Evolutionary conservation across 2,797 vertebrate species (phyloP).

Genomic region (Hirundo rustica): DNA sequence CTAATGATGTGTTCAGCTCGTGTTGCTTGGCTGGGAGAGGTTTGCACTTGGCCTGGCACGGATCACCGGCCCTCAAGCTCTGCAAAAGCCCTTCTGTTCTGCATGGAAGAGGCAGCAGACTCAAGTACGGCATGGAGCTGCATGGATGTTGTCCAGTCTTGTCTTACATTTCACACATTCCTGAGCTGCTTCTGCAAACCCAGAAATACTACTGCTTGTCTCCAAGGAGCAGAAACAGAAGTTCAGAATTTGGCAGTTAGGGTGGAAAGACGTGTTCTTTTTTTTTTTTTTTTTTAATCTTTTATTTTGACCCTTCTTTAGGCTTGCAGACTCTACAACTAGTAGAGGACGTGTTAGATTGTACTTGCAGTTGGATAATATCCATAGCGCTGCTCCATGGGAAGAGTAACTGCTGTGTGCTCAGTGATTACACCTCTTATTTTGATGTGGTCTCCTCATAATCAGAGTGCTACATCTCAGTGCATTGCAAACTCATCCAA

Average conservation of each 20-base stretch:
- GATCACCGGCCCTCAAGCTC: slow-evolving; percentile 10
- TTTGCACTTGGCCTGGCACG: slow-evolving; percentile 1
- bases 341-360: not conserved
- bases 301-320: slow-evolving; percentile 24
- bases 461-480: not conserved
- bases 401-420: not conserved
- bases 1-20: not conserved
- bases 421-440: not conserved
- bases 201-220: slow-evolving; percentile 37
- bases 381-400: not conserved
- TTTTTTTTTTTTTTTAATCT: not conserved
- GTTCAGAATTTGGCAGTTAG: slow-evolving; percentile 8
- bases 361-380: not conserved
- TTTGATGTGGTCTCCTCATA: not conserved
- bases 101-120: not conserved
- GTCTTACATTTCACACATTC: slow-evolving; percentile 42
- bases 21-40: not conserved
- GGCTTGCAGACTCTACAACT: not conserved
- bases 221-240: slow-evolving; percentile 38
- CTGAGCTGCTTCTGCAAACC: slow-evolving; percentile 35
- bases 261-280: not conserved
- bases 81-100: slow-evolving; percentile 1
- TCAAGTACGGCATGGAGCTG: not conserved
- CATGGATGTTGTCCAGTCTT: slow-evolving; percentile 55
- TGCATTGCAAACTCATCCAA: not conserved